Conservation (phyloP, 2,888 invertebrate species). For the Ichneumoninae sp. region DNA sequence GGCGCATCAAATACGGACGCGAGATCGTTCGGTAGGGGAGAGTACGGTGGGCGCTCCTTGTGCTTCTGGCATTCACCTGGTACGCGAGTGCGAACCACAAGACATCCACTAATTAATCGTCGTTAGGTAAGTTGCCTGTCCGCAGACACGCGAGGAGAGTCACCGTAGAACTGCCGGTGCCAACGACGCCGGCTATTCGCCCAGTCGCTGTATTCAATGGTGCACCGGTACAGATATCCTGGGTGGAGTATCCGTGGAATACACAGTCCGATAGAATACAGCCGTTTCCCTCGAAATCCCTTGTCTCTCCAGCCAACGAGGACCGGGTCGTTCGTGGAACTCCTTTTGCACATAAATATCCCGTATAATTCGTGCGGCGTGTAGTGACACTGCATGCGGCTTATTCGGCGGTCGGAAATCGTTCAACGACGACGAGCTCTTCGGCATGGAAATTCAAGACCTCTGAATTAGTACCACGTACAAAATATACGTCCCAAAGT, state of each 20-base stretch:
- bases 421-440: conserved; percentile 40
- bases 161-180: conserved; percentile 31
- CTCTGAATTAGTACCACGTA: neutral
- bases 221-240: neutral
- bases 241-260: neutral
- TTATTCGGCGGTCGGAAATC: conserved; percentile 31
- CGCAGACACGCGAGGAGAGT: conserved; percentile 46
- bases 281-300: neutral
- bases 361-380: conserved; percentile 44
- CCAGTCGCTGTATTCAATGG: neutral
- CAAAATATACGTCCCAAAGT: neutral
- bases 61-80: conserved; percentile 56
- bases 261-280: neutral
- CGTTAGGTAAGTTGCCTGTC: conserved; percentile 59
- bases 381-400: conserved; percentile 8
- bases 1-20: conserved; percentile 23
- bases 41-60: neutral
- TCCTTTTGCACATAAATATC: conserved; percentile 53
- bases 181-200: conserved; percentile 40
- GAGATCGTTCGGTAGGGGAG: neutral
- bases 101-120: conserved; percentile 62
- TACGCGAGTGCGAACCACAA: conserved; percentile 38
- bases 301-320: neutral
- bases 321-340: conserved; percentile 33
- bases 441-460: neutral